These are phyloP conservation scores for Drosophila helvetica DNA, from an alignment of 2,888 invertebrate species.

Conservation along the genomic window DNA sequence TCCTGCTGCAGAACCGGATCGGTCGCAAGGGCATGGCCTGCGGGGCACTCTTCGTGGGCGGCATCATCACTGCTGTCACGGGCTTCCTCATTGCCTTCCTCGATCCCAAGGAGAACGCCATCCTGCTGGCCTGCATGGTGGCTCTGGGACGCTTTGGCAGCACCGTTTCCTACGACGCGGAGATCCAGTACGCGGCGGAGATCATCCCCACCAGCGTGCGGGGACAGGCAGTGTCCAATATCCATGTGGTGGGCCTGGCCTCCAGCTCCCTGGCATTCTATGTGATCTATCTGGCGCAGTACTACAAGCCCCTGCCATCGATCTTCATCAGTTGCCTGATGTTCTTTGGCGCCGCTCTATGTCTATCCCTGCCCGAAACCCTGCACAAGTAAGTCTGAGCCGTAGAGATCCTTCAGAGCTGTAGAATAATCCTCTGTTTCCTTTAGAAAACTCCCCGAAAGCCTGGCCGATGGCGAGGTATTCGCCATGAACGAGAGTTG, in stretches of 20 bases:
- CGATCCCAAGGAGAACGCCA: constrained; percentile 79
- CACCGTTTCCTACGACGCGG: constrained; percentile 87
- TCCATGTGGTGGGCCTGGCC: constrained; percentile 86
- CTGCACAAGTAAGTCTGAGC: constrained; percentile 81
- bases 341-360: constrained; percentile 85
- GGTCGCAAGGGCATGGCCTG: constrained; percentile 86
- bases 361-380: constrained; percentile 87
- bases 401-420: neutral
- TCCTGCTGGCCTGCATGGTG: constrained; percentile 84
- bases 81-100: constrained; percentile 84
- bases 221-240: constrained; percentile 86
- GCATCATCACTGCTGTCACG: constrained; percentile 84
- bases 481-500: constrained; percentile 85
- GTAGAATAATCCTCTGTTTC: neutral
- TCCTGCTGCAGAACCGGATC: constrained; percentile 81
- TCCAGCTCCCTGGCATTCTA: constrained; percentile 86
- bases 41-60: constrained; percentile 85
- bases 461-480: constrained; percentile 86
- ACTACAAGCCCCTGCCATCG: constrained; percentile 85
- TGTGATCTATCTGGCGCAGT: constrained; percentile 84
- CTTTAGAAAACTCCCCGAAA: constrained; percentile 85
- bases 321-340: constrained; percentile 85
- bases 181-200: constrained; percentile 87
- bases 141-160: constrained; percentile 85
- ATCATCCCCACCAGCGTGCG: constrained; percentile 87